Percentiles rank a stretch among this genome's conserved stretches.
Conservation (phyloP, 2,888 invertebrate species). For the Melinaea marsaeus region DNA sequence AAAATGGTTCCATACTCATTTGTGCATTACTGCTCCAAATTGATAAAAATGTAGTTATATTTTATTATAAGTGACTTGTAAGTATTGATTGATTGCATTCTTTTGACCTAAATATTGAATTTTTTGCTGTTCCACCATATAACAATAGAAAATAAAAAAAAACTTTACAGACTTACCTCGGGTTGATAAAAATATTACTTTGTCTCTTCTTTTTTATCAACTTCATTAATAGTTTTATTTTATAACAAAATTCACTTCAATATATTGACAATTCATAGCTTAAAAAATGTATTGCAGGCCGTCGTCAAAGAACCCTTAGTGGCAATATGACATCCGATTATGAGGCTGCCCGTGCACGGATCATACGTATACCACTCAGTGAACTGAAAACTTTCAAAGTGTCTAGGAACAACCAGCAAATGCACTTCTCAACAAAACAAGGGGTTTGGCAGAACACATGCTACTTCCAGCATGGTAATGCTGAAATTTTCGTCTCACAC, state of each 20-base stretch:
- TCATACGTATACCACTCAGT: conserved; percentile 60
- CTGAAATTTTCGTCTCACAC: conserved; percentile 83
- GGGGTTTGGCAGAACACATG: conserved; percentile 86
- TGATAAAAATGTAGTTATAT: no score
- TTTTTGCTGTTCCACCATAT: no score
- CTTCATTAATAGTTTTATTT: conserved; percentile 4
- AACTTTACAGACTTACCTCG: no score
- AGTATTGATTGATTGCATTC: no score
- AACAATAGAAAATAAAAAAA: no score
- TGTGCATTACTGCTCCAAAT: no score
- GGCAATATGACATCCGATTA: conserved; percentile 73
- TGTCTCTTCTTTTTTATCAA: not conserved
- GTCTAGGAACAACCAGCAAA: conserved; percentile 63
- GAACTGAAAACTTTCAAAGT: conserved; percentile 66
- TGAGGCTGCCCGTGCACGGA: conserved; percentile 61
- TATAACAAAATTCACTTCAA: no score
- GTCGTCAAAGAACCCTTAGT: conserved; percentile 79
- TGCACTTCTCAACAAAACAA: conserved; percentile 66
- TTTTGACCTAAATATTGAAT: no score
- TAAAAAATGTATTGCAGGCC: conserved; percentile 56
- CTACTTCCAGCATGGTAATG: conserved; percentile 92
- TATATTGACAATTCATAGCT: not conserved
- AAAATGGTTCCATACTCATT: no score
- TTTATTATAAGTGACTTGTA: no score
- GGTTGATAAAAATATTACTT: no score